phyloP scores from a whole-genome alignment of 2,797 vertebrate species.

The Borostomias antarcticus region DNA sequence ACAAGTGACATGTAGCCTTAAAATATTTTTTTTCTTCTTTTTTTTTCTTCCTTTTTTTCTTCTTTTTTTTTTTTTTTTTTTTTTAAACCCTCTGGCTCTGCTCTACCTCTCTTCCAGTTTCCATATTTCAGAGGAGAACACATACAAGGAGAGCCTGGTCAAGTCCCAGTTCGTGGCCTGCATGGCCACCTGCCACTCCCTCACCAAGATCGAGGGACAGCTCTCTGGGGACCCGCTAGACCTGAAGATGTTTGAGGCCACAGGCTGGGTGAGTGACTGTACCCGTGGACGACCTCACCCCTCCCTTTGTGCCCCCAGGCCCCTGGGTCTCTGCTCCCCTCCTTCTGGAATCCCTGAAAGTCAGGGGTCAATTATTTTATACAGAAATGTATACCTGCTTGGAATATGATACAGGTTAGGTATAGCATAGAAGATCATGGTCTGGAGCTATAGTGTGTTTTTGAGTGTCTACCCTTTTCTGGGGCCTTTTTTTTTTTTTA shows the following conservation, averaged over 20 bases:
- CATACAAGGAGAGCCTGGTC: slow-evolving; percentile 86
- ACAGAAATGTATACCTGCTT: background rate
- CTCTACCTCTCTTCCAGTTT: slow-evolving; percentile 74
- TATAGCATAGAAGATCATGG: no score
- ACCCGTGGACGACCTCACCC: background rate
- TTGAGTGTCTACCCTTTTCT: no score
- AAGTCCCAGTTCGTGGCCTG: slow-evolving; percentile 95
- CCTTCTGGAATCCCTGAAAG: no score
- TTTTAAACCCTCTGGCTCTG: background rate
- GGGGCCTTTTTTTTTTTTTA: no score
- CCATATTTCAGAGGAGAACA: slow-evolving; percentile 85
- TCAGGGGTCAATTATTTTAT: background rate
- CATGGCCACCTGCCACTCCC: slow-evolving; percentile 97
- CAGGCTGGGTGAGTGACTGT: slow-evolving; percentile 90
- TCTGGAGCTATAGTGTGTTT: no score
- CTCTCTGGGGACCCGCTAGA: slow-evolving; percentile 97
- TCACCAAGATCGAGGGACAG: slow-evolving; percentile 95
- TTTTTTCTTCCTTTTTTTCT: background rate
- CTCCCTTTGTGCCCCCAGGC: no score
- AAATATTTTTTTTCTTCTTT: no score
- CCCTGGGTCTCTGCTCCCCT: no score
- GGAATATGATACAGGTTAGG: no score
- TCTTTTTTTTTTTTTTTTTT: background rate
- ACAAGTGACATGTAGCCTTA: no score
- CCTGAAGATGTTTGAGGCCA: slow-evolving; percentile 98